Percentiles rank a stretch among this genome's conserved stretches.
Evolutionary conservation across 1,140 invertebrate genomes (phyloP).

Genomic region (Macrobrachium rosenbergii): DNA sequence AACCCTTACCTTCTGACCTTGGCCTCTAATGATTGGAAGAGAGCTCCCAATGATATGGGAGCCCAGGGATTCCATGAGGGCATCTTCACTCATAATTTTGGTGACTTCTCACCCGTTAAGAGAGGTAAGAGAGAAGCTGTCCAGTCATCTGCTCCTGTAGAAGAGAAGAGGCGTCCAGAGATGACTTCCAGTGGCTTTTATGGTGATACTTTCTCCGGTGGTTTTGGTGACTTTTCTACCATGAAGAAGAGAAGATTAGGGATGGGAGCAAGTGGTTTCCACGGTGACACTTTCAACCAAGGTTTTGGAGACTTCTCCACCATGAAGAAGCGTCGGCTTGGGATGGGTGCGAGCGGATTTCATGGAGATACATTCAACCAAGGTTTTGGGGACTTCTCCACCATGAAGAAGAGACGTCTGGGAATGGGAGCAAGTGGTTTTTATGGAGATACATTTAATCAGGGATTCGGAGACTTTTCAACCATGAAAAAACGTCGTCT

Average conservation of each 20-base stretch:
- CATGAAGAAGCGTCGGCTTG: slow-evolving; percentile 69
- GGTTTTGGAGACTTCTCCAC: slow-evolving; percentile 71
- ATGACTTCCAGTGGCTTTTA: slow-evolving; percentile 69
- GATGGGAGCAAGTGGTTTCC: slow-evolving; percentile 72
- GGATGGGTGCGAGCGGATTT: slow-evolving; percentile 52
- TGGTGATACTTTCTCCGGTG: slow-evolving; percentile 69
- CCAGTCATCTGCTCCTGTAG: slow-evolving; percentile 19
- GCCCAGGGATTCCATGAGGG: slow-evolving; percentile 73
- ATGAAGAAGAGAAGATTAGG: slow-evolving; percentile 71
- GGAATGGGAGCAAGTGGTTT: slow-evolving; percentile 68
- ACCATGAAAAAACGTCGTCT: slow-evolving; percentile 70
- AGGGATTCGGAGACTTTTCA: slow-evolving; percentile 73
- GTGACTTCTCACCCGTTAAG: slow-evolving; percentile 71
- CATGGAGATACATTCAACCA: slow-evolving; percentile 61
- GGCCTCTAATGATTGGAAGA: slow-evolving; percentile 58
- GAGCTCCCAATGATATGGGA: slow-evolving; percentile 66
- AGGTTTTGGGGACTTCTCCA: slow-evolving; percentile 52
- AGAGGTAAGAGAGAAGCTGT: slow-evolving; percentile 71
- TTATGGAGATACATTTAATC: slow-evolving; percentile 72
- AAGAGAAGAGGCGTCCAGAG: slow-evolving; percentile 66
- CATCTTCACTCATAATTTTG: slow-evolving; percentile 72
- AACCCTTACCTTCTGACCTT: slow-evolving; percentile 44
- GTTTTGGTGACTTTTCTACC: slow-evolving; percentile 71
- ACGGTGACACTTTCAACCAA: slow-evolving; percentile 70
- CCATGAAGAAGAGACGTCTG: slow-evolving; percentile 44